These are phyloP conservation scores for Naso thynnoides DNA, from an alignment of 2,797 vertebrate genomes.

Conservation along the genomic window DNA sequence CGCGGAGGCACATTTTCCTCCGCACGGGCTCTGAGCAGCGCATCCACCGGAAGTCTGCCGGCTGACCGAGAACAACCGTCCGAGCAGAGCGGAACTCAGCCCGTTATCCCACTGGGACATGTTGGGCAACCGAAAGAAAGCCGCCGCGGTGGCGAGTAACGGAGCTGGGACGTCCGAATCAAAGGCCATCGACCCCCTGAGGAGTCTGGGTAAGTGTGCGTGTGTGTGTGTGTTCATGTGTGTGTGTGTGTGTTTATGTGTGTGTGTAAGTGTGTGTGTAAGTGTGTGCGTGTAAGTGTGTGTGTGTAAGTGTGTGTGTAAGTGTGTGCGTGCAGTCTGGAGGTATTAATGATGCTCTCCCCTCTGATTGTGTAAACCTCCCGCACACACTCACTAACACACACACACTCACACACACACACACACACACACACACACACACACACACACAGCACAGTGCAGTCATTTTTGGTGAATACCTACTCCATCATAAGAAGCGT, in stretches of 20 bases:
- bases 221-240: background rate
- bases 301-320: too few species aligned
- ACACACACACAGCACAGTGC: too few species aligned
- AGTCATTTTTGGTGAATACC: too few species aligned
- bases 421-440: too few species aligned
- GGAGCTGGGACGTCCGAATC: conserved; percentile 69
- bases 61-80: background rate
- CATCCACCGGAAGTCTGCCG: background rate
- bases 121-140: conserved; percentile 74
- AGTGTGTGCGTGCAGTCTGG: too few species aligned
- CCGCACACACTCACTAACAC: too few species aligned
- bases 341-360: too few species aligned
- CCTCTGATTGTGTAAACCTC: too few species aligned
- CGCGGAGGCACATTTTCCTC: background rate
- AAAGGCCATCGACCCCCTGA: conserved; percentile 78
- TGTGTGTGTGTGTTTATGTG: background rate
- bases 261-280: background rate
- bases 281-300: too few species aligned
- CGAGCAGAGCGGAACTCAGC: background rate
- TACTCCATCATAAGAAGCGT: too few species aligned
- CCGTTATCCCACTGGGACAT: conserved; percentile 51
- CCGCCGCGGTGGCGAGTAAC: conserved; percentile 50
- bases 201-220: conserved; percentile 78
- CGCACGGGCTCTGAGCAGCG: background rate
- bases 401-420: too few species aligned